Conservation (phyloP, 1,140 invertebrate species). For the Vollenhovia emeryi region DNA sequence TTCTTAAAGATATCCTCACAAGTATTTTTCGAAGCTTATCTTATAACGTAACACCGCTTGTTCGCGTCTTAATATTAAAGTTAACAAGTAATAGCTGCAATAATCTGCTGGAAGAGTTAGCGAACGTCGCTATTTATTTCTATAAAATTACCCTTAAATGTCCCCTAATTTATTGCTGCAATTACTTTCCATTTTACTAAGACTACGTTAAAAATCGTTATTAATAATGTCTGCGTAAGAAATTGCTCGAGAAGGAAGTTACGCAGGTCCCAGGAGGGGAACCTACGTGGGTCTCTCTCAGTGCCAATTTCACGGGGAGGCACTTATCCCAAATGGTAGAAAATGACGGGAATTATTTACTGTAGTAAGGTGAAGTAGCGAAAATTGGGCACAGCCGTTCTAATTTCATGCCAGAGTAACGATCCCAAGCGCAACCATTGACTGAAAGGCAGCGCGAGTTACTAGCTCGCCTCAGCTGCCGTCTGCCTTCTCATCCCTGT, state of each 20-base stretch:
- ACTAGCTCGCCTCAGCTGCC: conserved; percentile 15
- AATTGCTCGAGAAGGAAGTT: conserved; percentile 26
- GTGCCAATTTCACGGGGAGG: conserved; percentile 74
- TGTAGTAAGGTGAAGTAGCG: conserved; percentile 74
- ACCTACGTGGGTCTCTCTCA: conserved; percentile 55
- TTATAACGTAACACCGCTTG: neutral
- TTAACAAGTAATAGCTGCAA: neutral
- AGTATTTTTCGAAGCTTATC: neutral
- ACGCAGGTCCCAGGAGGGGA: conserved; percentile 47
- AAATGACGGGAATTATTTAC: conserved; percentile 81
- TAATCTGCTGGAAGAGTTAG: neutral
- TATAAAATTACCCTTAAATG: neutral
- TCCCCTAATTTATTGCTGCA: neutral
- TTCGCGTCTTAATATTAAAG: neutral
- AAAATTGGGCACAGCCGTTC: conserved; percentile 79
- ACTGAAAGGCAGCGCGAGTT: conserved; percentile 53
- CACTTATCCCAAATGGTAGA: conserved; percentile 76
- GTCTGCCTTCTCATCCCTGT: conserved; percentile 31
- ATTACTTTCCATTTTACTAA: neutral
- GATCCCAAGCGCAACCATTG: conserved; percentile 57
- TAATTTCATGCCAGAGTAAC: conserved; percentile 80
- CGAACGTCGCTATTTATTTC: neutral
- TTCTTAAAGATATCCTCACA: neutral
- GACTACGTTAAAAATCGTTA: conserved; percentile 6
- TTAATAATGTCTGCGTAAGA: neutral